Percentiles rank a stretch among this genome's conserved stretches.
Conservation (phyloP, 1,140 invertebrate species). For the Cydia strobilella region DNA sequence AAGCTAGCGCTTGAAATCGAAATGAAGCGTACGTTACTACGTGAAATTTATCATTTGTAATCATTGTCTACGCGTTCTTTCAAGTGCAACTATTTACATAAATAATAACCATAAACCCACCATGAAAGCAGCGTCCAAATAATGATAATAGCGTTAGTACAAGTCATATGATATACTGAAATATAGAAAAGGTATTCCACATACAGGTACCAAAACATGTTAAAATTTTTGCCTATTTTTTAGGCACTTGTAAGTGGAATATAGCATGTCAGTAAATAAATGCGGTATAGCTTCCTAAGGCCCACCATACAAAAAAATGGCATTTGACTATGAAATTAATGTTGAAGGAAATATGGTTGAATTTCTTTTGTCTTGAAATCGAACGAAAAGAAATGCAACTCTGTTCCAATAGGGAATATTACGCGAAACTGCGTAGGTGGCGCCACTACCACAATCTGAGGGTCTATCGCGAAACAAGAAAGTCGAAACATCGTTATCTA, state of each 20-base stretch:
- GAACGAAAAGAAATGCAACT: no score
- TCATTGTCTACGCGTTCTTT: constrained; percentile 72
- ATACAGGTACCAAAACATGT: not conserved
- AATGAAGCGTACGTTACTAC: constrained; percentile 42
- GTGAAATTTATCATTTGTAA: constrained; percentile 65
- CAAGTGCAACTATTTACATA: constrained; percentile 65
- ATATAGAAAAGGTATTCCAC: constrained; percentile 28
- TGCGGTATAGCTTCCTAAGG: not conserved
- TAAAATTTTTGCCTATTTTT: not conserved
- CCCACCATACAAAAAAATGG: no score
- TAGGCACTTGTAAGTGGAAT: not conserved
- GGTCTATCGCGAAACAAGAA: no score
- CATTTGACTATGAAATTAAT: no score
- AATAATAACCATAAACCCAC: constrained; percentile 49
- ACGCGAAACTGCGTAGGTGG: no score
- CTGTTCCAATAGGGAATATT: no score
- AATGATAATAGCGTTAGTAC: constrained; percentile 59
- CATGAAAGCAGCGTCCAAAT: constrained; percentile 74
- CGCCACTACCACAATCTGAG: no score
- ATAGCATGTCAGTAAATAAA: constrained; percentile 3
- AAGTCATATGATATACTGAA: constrained; percentile 33
- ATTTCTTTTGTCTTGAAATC: no score
- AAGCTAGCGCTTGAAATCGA: constrained; percentile 56
- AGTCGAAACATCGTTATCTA: no score
- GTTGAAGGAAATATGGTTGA: no score